These are phyloP conservation scores for Dryococelus australis DNA, from an alignment of 2,888 invertebrate genomes.

Conservation along the genomic window DNA sequence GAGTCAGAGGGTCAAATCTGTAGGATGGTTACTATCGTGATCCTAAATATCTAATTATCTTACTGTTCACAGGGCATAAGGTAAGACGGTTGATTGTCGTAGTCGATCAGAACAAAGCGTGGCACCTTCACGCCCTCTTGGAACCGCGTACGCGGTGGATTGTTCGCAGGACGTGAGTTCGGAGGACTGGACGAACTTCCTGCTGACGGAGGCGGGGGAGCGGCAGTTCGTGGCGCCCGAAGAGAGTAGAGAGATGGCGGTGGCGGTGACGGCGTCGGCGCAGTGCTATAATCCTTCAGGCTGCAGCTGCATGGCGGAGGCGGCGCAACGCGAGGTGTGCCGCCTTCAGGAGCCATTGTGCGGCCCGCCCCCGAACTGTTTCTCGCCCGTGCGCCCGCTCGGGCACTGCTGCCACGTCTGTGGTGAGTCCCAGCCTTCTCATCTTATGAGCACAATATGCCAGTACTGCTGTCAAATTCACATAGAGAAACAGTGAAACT, in stretches of 20 bases:
- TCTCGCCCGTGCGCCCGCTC: neutral
- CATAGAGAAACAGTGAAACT: no score
- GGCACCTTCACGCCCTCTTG: no score
- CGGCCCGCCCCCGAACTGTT: neutral
- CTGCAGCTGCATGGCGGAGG: neutral
- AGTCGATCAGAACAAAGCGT: no score
- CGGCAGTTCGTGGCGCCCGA: neutral
- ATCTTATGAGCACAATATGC: neutral
- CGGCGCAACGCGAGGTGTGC: neutral
- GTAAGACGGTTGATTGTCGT: no score
- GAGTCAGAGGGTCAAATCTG: no score
- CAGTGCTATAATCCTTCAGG: neutral
- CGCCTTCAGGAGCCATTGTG: neutral
- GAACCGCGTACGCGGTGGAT: no score
- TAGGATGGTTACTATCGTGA: no score
- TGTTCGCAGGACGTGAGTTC: neutral
- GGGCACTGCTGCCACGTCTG: conserved; percentile 27
- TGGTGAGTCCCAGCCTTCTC: neutral
- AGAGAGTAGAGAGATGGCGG: neutral
- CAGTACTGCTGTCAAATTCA: no score
- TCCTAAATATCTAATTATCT: no score
- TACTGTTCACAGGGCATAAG: no score
- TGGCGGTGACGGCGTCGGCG: neutral
- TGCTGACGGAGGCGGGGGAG: conserved; percentile 18
- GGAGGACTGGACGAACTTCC: neutral